Base-by-base conservation (phyloP, 1,140 invertebrate genomes). In the Bombus ignitus region DNA sequence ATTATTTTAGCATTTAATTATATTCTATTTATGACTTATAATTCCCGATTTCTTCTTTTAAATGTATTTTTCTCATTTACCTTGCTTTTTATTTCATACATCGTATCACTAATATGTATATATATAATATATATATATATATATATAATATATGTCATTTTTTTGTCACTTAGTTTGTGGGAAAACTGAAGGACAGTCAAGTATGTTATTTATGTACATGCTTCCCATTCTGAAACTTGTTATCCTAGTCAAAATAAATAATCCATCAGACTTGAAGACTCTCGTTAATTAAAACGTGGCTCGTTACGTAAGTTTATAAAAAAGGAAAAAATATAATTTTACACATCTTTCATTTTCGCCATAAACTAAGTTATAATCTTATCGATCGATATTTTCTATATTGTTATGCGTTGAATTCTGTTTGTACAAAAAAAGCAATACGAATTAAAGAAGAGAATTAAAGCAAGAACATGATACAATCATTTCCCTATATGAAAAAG, bases 1-100 rank as follows among this genome's bases (percentile, higher is more conserved):
- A 90, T 87, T 89, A 88, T 88, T 89, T 83, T 91, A 89, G 88
- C 84, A 87, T 92, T 92, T 88, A 92, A 91, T 93, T 92, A 91
- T 91, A 91, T 91, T 89, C 84, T 92, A 91, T 92, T 90, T 89
- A 89, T 87, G 88, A 81, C 91, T 90, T 79, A 53, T 53, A 92
- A 91, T 72, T 89, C 75, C 89, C 87, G 78, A 89, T 89, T 87
- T 87, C 89, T 87, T 83, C 71, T 88, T 62, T 92, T 89, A 90
- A 92, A 90, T 88, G 83, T 92, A 79, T 91, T 91, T n/a, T 62
- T 84, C 75, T 88, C 89, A 78, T 90, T 91, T 85, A 76, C 82
- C 87, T 83, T 86, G 71, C 85, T 89, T 91, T 88, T 91, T 80
- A 80, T 80, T 91, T 91, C 90, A 87, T 92, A 90, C 85, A 85